Evolutionary conservation across 2,888 invertebrate genomes (phyloP), one percentile per base, ranked within the genome.

Genomic region (Tenthredo notha): DNA sequence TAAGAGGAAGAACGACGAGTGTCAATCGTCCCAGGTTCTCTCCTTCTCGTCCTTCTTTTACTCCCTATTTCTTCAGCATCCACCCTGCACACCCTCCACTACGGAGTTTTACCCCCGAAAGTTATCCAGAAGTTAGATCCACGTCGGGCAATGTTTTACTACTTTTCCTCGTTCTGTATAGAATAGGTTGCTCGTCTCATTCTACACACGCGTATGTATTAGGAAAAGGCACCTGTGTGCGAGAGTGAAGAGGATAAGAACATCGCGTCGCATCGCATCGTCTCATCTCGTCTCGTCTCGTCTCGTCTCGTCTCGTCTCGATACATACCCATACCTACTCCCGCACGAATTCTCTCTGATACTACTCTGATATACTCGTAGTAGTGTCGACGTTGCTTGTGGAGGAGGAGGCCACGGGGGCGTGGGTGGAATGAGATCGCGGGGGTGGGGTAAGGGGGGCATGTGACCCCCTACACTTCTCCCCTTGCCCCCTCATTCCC

Each of bases 351-450:
- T 18, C 37, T 18, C 15, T 25, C 33, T 15, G 15, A 54, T 54
- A n/a, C 33, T 77, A 9, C 9, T 40, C 50, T 21, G 37, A 40
- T 61, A 50, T 37, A 80, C 29, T 58, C 40, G 80, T 61, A 40
- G 58, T 58, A 40, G 50, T 61, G 58, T 50, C 33, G 58, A 21
- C 47, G 65, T 70, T 86, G 85, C 86, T 61, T 84, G 86, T 85
- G 89, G 89, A 91, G 91, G 89, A 91, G 91, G 91, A 90, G 92
- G 90, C 37, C 15, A 91, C 91, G 92, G 92, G 92, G 92, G 92
- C 92, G 93, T 93, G 92, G 92, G 93, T 93, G 93, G 92, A 90
- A 90, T 91, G 91, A 88, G 91, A 50, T 84, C 82, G 85, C 75
- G 54, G 87, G 86, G 80, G 88, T 86, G 87, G 87, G n/a, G n/a